Evolutionary conservation across 2,888 invertebrate genomes (phyloP), one percentile per base, ranked within the genome.

Genomic region (Diaphora mendica): DNA sequence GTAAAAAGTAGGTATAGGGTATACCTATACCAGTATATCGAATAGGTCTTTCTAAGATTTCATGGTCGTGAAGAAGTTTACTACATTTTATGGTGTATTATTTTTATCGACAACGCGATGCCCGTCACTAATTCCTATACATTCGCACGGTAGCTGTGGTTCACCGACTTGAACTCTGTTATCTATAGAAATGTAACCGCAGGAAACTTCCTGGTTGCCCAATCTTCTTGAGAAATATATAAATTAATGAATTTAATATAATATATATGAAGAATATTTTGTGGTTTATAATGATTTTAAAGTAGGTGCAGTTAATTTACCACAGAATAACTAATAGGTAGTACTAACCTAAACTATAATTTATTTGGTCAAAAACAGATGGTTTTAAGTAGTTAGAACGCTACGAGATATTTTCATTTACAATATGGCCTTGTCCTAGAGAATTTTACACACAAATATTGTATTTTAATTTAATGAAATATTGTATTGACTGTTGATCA

Each of bases 81-180:
- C 65, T 67, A 72, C 42, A 78, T 71, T n/a, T 7, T 3, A 55
- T 55, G 51, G 51, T n/a, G n/a, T 55, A 11, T n/a, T n/a, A 55
- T 55, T 77, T 72, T 68, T 73, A 80, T 82, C 82, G 78, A 77
- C 59, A 75, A n/a, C 15, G 26, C 26, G 20, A 23, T 64, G 51
- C 70, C 48, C 84, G 39, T 77, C 80, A 68, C 82, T 82, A 76
- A 23, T 44, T 62, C 33, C 33, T 35, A 35, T 48, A 72, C 77
- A 82, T 82, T 83, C 74, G 82, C 83, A 78, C 78, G 78, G 80
- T 82, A 70, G 74, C 71, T 74, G 64, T 68, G 79, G 86, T 83
- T 85, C 55, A 86, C 83, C 86, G 76, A 70, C 72, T 73, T 83
- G 86, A 85, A 81, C 85, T 69, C 64, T 67, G 72, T 82, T 85